Conservation (phyloP, 2,888 invertebrate species). For the Spodoptera littoralis region DNA sequence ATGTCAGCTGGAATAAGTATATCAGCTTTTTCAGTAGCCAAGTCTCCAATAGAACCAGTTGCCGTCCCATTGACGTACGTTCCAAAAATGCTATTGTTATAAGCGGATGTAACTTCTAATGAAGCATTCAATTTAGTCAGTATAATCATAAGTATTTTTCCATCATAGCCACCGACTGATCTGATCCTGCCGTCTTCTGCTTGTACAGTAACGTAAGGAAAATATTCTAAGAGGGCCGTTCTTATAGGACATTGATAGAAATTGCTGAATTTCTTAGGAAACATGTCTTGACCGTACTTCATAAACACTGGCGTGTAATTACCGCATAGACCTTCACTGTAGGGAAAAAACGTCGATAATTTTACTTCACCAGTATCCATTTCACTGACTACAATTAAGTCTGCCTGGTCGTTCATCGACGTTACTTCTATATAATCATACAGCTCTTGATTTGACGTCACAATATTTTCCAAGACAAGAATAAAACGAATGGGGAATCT, state of each 20-base stretch:
- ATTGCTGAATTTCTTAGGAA: constrained; percentile 70
- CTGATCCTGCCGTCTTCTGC: constrained; percentile 56
- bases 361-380: constrained; percentile 47
- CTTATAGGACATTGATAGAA: constrained; percentile 71
- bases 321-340: constrained; percentile 62
- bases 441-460: constrained; percentile 41
- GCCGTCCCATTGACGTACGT: constrained; percentile 57
- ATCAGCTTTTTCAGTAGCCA: constrained; percentile 64
- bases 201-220: constrained; percentile 58
- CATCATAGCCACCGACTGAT: constrained; percentile 66
- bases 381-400: constrained; percentile 66
- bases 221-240: constrained; percentile 54
- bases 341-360: constrained; percentile 70
- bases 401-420: constrained; percentile 68
- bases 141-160: constrained; percentile 57
- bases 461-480: constrained; percentile 57
- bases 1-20: constrained; percentile 64
- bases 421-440: constrained; percentile 61
- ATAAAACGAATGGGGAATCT: constrained; percentile 63
- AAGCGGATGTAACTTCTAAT: constrained; percentile 54
- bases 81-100: constrained; percentile 54
- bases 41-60: constrained; percentile 61
- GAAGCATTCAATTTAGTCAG: constrained; percentile 66
- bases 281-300: constrained; percentile 52
- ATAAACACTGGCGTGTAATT: constrained; percentile 63